Evolutionary conservation across 2,113 vertebrate species (phyloP).

Genomic region (Festucalex cinctus): DNA sequence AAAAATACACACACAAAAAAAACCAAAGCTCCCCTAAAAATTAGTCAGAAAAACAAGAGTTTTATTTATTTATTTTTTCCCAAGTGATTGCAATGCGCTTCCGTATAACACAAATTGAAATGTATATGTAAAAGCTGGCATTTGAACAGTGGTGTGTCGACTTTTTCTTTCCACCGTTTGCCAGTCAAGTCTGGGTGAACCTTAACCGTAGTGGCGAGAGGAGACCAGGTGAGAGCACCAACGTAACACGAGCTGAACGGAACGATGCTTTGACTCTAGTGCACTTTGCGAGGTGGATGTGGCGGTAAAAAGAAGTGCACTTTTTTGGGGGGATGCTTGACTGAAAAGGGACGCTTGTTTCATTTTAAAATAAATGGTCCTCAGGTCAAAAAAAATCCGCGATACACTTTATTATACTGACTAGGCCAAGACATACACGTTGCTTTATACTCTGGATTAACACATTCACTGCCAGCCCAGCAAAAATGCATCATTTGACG

Average conservation of each 20-base stretch:
- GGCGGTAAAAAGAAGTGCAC: slow-evolving; percentile 20
- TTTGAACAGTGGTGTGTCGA: background rate
- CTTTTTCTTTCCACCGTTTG: background rate
- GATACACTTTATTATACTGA: slow-evolving; percentile 26
- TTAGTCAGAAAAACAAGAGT: too few species aligned
- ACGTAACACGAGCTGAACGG: slow-evolving; percentile 41
- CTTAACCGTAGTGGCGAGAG: background rate
- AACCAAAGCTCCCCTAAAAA: too few species aligned
- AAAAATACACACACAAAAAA: too few species aligned
- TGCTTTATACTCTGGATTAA: slow-evolving; percentile 64
- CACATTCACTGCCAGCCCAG: too few species aligned
- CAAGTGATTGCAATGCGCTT: too few species aligned
- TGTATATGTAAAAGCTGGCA: background rate
- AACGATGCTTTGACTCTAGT: slow-evolving; percentile 13
- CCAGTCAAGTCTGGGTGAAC: background rate
- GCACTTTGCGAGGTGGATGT: background rate
- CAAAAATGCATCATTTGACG: too few species aligned
- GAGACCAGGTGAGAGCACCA: slow-evolving; percentile 25
- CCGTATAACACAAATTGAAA: too few species aligned
- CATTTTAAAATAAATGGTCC: slow-evolving; percentile 11
- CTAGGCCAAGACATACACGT: background rate
- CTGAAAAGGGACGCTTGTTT: slow-evolving; percentile 35
- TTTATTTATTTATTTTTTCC: too few species aligned
- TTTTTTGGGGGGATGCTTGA: slow-evolving; percentile 52
- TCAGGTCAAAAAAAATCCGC: background rate